phyloP scores from a whole-genome alignment of 2,888 invertebrate species.

The Anticlea derivata region DNA sequence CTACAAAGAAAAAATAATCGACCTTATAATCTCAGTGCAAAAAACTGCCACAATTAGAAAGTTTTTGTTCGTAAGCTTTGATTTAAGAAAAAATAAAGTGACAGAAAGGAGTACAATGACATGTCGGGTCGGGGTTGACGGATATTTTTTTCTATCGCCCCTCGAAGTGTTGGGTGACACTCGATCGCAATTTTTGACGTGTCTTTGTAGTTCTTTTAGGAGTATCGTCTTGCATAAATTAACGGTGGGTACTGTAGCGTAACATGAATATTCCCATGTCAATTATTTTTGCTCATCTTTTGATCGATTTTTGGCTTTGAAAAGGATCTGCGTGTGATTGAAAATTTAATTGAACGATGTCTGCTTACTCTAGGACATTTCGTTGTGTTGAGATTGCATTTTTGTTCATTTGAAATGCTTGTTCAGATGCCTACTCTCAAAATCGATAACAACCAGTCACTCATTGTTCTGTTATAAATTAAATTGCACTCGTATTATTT shows the following conservation, averaged over 20 bases:
- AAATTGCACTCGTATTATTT: too few species aligned
- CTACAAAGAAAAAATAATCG: conserved; percentile 73
- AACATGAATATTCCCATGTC: conserved; percentile 80
- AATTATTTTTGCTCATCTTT: conserved; percentile 53
- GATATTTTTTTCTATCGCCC: conserved; percentile 57
- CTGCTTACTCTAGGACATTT: too few species aligned
- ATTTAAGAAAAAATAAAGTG: conserved; percentile 72
- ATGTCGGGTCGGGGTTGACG: conserved; percentile 76
- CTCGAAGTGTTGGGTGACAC: conserved; percentile 77
- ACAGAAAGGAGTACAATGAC: conserved; percentile 79
- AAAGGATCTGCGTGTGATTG: conserved; percentile 40
- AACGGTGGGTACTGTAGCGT: conserved; percentile 61
- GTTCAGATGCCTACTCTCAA: too few species aligned
- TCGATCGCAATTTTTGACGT: conserved; percentile 77
- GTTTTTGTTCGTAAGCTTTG: conserved; percentile 73
- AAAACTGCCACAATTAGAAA: conserved; percentile 82
- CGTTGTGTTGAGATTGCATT: too few species aligned
- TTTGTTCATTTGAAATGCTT: too few species aligned
- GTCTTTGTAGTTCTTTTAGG: conserved; percentile 66
- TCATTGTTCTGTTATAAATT: too few species aligned
- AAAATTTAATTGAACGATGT: conserved; percentile 48
- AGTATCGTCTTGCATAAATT: conserved; percentile 82
- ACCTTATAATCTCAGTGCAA: conserved; percentile 74
- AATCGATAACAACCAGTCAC: too few species aligned
- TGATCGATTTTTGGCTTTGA: conserved; percentile 35